Percentiles rank a stretch among this genome's conserved stretches.
Conservation (phyloP, 1,140 invertebrate genomes). For the Dufourea novaeangliae region DNA sequence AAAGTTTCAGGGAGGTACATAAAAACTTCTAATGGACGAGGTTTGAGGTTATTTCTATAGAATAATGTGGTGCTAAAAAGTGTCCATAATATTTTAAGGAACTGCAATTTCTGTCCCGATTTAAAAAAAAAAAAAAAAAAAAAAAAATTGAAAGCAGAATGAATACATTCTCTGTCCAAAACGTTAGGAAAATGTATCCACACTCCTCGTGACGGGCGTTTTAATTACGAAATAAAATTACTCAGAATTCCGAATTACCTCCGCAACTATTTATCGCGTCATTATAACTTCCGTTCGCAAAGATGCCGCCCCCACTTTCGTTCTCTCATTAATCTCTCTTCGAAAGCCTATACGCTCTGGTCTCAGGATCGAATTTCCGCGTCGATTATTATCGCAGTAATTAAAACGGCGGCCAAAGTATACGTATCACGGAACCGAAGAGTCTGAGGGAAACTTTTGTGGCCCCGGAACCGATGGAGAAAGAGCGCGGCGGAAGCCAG, state of each 20-base stretch:
- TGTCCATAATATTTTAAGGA: too few species aligned
- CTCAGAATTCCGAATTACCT: not conserved
- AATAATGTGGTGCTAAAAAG: too few species aligned
- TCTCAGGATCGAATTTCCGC: slow-evolving; percentile 9
- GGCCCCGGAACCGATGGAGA: not conserved
- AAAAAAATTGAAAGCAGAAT: too few species aligned
- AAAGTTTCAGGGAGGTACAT: too few species aligned
- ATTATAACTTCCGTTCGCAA: not conserved
- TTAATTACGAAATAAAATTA: not conserved
- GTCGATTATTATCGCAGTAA: slow-evolving; percentile 46
- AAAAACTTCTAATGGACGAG: too few species aligned
- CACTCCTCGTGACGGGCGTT: too few species aligned
- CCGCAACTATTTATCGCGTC: slow-evolving; percentile 15
- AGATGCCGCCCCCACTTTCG: not conserved
- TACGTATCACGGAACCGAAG: not conserved
- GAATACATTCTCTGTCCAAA: too few species aligned
- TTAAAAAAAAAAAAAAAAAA: too few species aligned
- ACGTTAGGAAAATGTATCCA: too few species aligned
- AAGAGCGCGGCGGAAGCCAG: too few species aligned
- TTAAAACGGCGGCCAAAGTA: slow-evolving; percentile 21
- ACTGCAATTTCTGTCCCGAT: too few species aligned
- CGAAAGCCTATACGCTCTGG: not conserved
- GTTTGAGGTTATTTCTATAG: too few species aligned
- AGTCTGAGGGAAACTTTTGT: slow-evolving; percentile 15
- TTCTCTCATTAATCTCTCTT: slow-evolving; percentile 29